Conservation (phyloP, 2,113 vertebrate genomes). For the Sceloporus undulatus region DNA sequence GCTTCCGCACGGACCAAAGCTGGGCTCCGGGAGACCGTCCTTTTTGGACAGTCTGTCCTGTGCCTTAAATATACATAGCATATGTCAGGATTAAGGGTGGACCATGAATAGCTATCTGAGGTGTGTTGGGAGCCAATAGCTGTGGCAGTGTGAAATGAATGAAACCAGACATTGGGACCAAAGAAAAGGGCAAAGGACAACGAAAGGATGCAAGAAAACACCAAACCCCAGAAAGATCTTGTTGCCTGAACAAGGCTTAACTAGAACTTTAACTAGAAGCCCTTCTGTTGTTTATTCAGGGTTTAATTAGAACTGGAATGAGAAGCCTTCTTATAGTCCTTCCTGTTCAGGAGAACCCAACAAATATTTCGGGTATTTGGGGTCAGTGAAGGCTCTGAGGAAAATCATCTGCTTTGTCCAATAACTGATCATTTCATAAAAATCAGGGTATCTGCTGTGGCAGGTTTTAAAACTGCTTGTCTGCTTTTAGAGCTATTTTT, state of each 20-base stretch:
- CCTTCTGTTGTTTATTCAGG: too few relatives aligned
- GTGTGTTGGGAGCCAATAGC: too few relatives aligned
- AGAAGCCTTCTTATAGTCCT: background rate
- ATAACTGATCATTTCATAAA: too few relatives aligned
- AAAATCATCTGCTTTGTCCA: background rate
- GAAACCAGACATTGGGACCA: background rate
- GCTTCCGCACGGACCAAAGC: too few relatives aligned
- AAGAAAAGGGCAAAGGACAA: background rate
- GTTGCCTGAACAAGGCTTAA: background rate
- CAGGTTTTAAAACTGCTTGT: background rate
- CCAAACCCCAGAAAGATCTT: background rate
- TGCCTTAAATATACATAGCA: too few relatives aligned
- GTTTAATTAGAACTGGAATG: background rate
- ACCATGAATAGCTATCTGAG: too few relatives aligned
- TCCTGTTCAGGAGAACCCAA: too few relatives aligned
- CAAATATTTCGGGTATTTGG: background rate
- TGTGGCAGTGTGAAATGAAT: background rate
- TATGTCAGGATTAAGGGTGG: too few relatives aligned
- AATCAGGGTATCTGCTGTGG: background rate
- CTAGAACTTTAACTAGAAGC: background rate
- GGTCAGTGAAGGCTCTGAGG: background rate
- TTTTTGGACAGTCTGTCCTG: too few relatives aligned
- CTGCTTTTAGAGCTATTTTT: too few relatives aligned
- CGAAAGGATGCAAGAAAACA: background rate
- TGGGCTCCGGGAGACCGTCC: too few relatives aligned